phyloP scores from a whole-genome alignment of 2,888 invertebrate species.

The Apodemia zela region DNA sequence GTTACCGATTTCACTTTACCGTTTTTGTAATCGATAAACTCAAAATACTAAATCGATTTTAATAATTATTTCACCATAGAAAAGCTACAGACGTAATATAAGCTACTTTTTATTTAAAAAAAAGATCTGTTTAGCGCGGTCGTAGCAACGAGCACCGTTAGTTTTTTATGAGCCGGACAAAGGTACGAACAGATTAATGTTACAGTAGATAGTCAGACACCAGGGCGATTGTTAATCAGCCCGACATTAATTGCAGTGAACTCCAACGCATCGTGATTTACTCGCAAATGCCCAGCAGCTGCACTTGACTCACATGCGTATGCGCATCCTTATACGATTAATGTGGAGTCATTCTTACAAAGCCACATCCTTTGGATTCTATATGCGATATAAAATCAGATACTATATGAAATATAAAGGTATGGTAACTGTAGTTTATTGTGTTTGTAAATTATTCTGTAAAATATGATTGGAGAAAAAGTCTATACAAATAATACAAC shows the following conservation, averaged over 20 bases:
- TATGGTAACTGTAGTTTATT: no score
- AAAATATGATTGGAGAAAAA: no score
- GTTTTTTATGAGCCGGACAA: constrained; percentile 51
- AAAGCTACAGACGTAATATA: no score
- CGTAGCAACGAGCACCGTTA: constrained; percentile 8
- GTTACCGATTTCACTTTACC: no score
- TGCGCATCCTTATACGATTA: constrained; percentile 28
- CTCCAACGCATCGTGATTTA: constrained; percentile 57
- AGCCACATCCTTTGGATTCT: constrained; percentile 25
- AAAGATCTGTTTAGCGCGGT: no score
- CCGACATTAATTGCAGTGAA: constrained; percentile 56
- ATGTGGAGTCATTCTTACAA: constrained; percentile 14
- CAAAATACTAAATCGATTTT: no score
- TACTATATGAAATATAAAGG: background rate
- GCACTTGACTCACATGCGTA: constrained; percentile 60
- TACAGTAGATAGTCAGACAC: constrained; percentile 18
- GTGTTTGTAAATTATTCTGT: no score
- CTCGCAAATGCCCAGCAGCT: constrained; percentile 56
- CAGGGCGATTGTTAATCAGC: constrained; percentile 39
- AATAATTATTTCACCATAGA: no score
- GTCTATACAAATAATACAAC: no score
- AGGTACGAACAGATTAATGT: constrained; percentile 39
- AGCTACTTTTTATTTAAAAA: no score
- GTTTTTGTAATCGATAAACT: no score
- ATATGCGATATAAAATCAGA: background rate